These are phyloP conservation scores for Neosilurus mollespiculum DNA, from an alignment of 2,797 vertebrate species.

Conservation along the genomic window DNA sequence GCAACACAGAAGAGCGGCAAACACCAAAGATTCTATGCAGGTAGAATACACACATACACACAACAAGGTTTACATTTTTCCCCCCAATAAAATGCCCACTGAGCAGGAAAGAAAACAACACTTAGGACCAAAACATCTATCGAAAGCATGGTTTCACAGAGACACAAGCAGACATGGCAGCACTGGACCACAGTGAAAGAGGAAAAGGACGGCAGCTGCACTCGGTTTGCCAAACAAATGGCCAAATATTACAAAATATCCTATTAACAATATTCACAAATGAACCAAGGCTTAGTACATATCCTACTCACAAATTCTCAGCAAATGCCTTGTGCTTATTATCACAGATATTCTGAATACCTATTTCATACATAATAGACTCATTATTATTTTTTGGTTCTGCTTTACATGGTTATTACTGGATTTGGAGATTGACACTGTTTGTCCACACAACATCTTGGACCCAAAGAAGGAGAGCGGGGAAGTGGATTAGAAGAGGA, in stretches of 20 bases:
- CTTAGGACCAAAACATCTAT: conserved; percentile 73
- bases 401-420: conserved; percentile 52
- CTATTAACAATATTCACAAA: conserved; percentile 83
- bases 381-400: conserved; percentile 50
- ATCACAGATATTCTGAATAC: conserved; percentile 54
- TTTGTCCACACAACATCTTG: conserved; percentile 50
- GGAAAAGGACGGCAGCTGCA: conserved; percentile 73
- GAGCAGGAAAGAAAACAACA: conserved; percentile 66
- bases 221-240: conserved; percentile 78
- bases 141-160: conserved; percentile 71
- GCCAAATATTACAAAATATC: conserved; percentile 84
- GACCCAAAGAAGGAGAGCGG: conserved; percentile 36
- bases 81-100: conserved; percentile 65
- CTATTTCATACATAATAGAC: conserved; percentile 42
- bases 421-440: conserved; percentile 44
- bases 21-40: conserved; percentile 75
- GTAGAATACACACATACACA: conserved; percentile 64
- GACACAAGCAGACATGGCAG: conserved; percentile 68
- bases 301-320: conserved; percentile 75
- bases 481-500: conserved; percentile 50
- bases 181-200: conserved; percentile 68
- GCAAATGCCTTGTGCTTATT: conserved; percentile 74
- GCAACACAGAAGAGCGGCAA: conserved; percentile 66
- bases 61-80: conserved; percentile 66
- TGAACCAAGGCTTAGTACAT: conserved; percentile 67